Evolutionary conservation across 2,888 invertebrate species (phyloP), one percentile per base, ranked within the genome.

Genomic region (Agrotis exclamationis): DNA sequence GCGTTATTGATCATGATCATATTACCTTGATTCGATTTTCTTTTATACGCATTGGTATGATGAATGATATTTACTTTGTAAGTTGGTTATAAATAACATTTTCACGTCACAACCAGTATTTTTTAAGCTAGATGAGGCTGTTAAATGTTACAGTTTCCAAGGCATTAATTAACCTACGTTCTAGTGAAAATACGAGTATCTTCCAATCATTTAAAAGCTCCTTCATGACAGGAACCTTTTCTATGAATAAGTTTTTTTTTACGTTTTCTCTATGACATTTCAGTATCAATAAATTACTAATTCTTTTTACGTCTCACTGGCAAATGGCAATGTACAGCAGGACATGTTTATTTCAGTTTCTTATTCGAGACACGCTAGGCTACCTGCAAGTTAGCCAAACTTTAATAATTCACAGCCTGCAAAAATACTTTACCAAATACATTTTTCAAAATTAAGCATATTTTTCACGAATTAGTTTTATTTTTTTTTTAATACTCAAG

Each of bases 281-380:
- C 56, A 51, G 57, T 53, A 48, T 54, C 50, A 47, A 56, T 60
- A n/a, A n/a, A 50, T 76, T 47, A 18, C 50, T 3, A 47, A 24
- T 47, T 70, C 50, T 60, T 57, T 47, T 53, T 67, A 39, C 44
- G 22, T 58, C 44, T 22, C 28, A 14, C 48, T 62, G 9, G 14
- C 9, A 20, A 57, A 16, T n/a, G 51, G 11, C 2, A 39, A 39
- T 39, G 9, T 39, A 28, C 51, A 13, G 6, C 4, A 47, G 24
- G 44, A 3, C 33, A 68, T 56, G 11, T 51, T 48, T 48, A 76
- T 70, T 76, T 62, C 4, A 70, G 24, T 76, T 47, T 70, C 39
- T 70, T 57, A 47, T 60, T n/a, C 39, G 28, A 33, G 20, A 51
- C 22, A 14, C 20, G 53, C n/a, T 53, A 50, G 14, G 18, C 48